Evolutionary conservation across 1,140 invertebrate species (phyloP).

Genomic region (Ditylenchus dipsaci): DNA sequence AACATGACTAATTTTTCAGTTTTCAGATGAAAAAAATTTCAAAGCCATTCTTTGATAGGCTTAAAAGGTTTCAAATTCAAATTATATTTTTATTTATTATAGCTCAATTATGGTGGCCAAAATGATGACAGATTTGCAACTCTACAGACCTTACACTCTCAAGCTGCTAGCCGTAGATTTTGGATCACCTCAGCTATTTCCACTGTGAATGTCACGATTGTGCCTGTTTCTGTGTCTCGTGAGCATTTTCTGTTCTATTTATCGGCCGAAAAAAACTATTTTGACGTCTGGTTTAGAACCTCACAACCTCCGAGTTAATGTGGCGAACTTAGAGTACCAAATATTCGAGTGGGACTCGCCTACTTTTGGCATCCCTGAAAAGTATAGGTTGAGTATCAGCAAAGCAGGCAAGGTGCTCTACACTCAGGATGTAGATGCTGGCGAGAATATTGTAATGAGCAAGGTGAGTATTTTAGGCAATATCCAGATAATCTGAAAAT

Average conservation of each 20-base stretch:
- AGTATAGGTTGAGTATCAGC: slow-evolving; percentile 23
- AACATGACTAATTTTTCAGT: too few relatives aligned
- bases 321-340: slow-evolving; percentile 41
- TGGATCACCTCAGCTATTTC: slow-evolving; percentile 48
- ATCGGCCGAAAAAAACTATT: not conserved
- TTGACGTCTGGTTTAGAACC: slow-evolving; percentile 31
- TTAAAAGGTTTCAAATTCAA: too few relatives aligned
- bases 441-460: slow-evolving; percentile 42
- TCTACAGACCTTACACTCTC: slow-evolving; percentile 38
- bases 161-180: slow-evolving; percentile 39
- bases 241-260: slow-evolving; percentile 3
- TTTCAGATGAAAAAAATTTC: too few relatives aligned
- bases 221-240: slow-evolving; percentile 45
- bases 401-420: slow-evolving; percentile 23
- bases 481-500: not conserved
- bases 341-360: slow-evolving; percentile 49
- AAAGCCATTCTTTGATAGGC: too few relatives aligned
- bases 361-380: slow-evolving; percentile 38
- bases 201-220: slow-evolving; percentile 34
- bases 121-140: slow-evolving; percentile 29
- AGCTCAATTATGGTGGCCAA: slow-evolving; percentile 20
- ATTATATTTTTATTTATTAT: too few relatives aligned
- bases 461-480: not conserved
- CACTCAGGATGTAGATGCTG: slow-evolving; percentile 35
- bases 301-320: slow-evolving; percentile 38